Base-by-base conservation (phyloP, 1,140 invertebrate genomes). In the Charaxes varanes region DNA sequence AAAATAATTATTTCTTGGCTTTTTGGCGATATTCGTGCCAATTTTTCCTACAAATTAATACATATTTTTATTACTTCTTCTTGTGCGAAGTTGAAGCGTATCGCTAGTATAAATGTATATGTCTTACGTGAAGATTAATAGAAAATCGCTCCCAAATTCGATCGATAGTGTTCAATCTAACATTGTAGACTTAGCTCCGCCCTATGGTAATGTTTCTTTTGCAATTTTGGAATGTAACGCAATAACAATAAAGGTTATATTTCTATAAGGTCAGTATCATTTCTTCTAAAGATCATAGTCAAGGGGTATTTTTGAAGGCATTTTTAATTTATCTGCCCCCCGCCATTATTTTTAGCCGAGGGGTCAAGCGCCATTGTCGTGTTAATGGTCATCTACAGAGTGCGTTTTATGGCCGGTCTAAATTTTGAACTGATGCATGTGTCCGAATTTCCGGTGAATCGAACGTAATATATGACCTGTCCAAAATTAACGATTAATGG, bases 261-360 rank as follows among this genome's bases (percentile, higher is more conserved):
- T 36, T 4, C 33, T 16, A 11, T 44, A 10, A n/a, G n/a, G 3
- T 0, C 0, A 23, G 13, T 18, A 5, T 6, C 7, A 1, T 3
- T 7, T 36, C 15, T 23, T 28, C 34, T 30, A 57, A 57, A 48
- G 38, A 55, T 32, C 30, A 13, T 38, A 41, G 51, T 70, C 70
- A 72, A 76, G 70, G 69, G 72, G 67, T 70, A 79, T 74, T 73
- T 78, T 78, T 67, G 73, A 74, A n/a, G 48, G 54, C 59, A 76
- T 77, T 80, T 80, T 80, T 77, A 80, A 80, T 80, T 80, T 77
- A 80, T 80, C 60, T 80, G 76, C 66, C 72, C 72, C 52, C 49
- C 48, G 53, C 55, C 60, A 76, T 80, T 80, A 77, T 74, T 74
- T 79, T 67, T 57, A n/a, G 50, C 22, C 53, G 70, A 72, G 66